phyloP scores from a whole-genome alignment of 2,888 invertebrate genomes.

The Dione vanillae region DNA sequence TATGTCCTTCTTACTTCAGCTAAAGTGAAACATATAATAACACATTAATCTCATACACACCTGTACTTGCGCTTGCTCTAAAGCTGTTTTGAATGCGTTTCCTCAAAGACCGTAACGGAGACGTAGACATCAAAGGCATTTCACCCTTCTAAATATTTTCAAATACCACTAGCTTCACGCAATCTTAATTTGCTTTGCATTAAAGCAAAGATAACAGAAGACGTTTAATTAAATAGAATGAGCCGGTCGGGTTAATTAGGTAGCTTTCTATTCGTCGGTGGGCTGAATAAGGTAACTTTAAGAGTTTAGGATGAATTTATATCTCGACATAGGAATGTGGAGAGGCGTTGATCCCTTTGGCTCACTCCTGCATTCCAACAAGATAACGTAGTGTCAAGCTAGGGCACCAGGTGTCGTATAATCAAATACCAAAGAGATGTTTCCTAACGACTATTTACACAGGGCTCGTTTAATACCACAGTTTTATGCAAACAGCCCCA shows the following conservation, averaged over 20 bases:
- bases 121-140: slow-evolving; percentile 40
- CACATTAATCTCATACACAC: slow-evolving; percentile 17
- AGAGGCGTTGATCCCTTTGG: slow-evolving; percentile 53
- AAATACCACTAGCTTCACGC: slow-evolving; percentile 41
- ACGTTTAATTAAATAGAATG: slow-evolving; percentile 46
- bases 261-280: slow-evolving; percentile 37
- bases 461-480: slow-evolving; percentile 41
- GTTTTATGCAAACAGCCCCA: slow-evolving; percentile 30
- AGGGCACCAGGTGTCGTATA: slow-evolving; percentile 48
- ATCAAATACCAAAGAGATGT: slow-evolving; percentile 60
- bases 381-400: slow-evolving; percentile 57
- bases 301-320: slow-evolving; percentile 54
- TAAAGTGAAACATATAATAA: slow-evolving; percentile 1
- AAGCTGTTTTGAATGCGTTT: slow-evolving; percentile 30
- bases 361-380: slow-evolving; percentile 57
- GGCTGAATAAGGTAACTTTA: slow-evolving; percentile 34
- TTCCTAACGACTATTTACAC: slow-evolving; percentile 63
- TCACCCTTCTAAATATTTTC: slow-evolving; percentile 37
- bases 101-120: slow-evolving; percentile 34
- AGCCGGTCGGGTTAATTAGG: slow-evolving; percentile 39
- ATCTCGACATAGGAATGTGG: slow-evolving; percentile 58
- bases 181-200: slow-evolving; percentile 45
- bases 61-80: slow-evolving; percentile 2
- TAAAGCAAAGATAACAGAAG: slow-evolving; percentile 38
- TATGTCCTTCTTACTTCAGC: neutral